These are phyloP conservation scores for Onychomys leucogaster DNA, from an alignment of 2,797 vertebrate species.

Conservation along the genomic window DNA sequence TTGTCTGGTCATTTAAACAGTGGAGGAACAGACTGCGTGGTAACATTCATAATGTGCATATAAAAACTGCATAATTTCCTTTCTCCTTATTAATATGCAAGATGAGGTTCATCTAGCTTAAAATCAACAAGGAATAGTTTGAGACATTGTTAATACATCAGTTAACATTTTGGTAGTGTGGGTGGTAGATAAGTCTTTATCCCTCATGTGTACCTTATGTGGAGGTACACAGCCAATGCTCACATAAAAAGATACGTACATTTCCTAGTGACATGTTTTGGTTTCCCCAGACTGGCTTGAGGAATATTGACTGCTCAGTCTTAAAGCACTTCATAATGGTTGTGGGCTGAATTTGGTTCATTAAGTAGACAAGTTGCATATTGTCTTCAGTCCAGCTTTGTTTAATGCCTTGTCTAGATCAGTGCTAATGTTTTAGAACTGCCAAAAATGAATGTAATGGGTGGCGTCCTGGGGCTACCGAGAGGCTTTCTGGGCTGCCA, in stretches of 20 bases:
- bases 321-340: constrained; percentile 30
- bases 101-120: neutral
- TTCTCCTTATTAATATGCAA: constrained; percentile 34
- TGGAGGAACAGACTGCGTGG: neutral
- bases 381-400: constrained; percentile 44
- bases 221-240: neutral
- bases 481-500: neutral
- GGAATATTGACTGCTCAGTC: neutral
- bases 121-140: neutral
- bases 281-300: neutral
- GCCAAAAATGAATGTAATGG: constrained; percentile 54
- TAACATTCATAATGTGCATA: neutral
- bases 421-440: constrained; percentile 59
- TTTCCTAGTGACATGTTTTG: neutral
- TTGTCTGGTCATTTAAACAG: constrained; percentile 8
- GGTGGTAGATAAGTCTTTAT: neutral
- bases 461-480: constrained; percentile 8
- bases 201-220: neutral
- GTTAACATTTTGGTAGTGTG: neutral
- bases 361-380: constrained; percentile 53
- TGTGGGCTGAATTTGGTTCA: constrained; percentile 38
- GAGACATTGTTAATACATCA: neutral
- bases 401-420: constrained; percentile 49
- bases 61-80: neutral
- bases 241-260: too few species aligned